phyloP scores from a whole-genome alignment of 2,113 vertebrate genomes.

The Xenopus laevis region DNA sequence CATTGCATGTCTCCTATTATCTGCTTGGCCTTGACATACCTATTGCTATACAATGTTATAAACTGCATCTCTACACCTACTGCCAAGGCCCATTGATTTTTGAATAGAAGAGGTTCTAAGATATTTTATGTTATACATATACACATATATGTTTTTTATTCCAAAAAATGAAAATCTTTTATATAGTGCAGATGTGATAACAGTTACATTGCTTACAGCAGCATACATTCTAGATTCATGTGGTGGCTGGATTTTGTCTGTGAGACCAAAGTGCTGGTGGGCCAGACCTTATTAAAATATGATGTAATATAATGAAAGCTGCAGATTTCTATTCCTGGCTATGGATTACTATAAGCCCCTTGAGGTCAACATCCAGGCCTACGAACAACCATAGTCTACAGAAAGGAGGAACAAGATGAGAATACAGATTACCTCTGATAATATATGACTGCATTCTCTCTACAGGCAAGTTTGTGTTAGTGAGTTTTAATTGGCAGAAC shows the following conservation, averaged over 20 bases:
- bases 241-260: neutral
- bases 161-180: no score
- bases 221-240: neutral
- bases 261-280: neutral
- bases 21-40: no score
- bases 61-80: no score
- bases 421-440: neutral
- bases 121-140: no score
- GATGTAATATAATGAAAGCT: constrained; percentile 5
- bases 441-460: neutral
- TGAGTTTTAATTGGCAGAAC: neutral
- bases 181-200: no score
- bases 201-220: no score
- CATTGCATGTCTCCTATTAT: no score
- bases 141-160: no score
- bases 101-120: no score
- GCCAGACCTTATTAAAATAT: constrained; percentile 5
- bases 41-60: no score
- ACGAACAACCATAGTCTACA: neutral
- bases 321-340: neutral
- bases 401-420: neutral
- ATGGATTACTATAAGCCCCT: neutral
- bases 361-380: neutral
- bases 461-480: neutral
- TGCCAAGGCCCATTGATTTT: no score